Evolutionary conservation across 2,113 vertebrate species (phyloP), one percentile per base, ranked within the genome.

Genomic region (Elephas maximus): DNA sequence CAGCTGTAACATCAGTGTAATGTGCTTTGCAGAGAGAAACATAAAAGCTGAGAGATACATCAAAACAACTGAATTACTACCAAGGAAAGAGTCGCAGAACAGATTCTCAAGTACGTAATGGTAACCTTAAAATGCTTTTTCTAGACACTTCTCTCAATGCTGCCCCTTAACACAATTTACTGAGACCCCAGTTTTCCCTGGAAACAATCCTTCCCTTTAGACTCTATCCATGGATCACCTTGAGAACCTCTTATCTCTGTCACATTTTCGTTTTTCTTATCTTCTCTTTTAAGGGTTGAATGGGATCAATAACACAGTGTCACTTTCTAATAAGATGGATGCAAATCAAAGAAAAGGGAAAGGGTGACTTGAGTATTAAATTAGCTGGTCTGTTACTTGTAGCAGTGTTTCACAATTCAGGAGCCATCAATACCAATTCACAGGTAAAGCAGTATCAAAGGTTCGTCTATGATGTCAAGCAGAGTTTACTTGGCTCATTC

Each of bases 291-390:
- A 96, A 95, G 89, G 92, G 77, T 33, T 96, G 94, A 97, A 97
- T 94, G 88, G 63, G 97, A 98, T 98, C 97, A n/a, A 62, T 85
- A 97, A 96, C 78, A 69, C 71, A 86, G 91, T n/a, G 90, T 94
- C 96, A 97, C 78, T 92, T 97, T 97, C 96, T 97, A 98, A 98
- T 93, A 67, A 98, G 98, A 98, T 24, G 45, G 88, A 98, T 98
- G 93, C 77, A 95, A 97, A 93, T 97, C 96, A 97, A 1, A 63
- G 90, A 92, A 94, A 95, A 20, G 30, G 30, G 33, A 88, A 97
- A 96, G 48, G 17, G 90, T 92, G 96, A 41, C 82, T 89, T 80
- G 71, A 63, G 26, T 74, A 92, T 95, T 53, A 92, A 97, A 98
- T 51, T 23, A 17, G 93, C 45, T 0, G 24, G 67, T 77, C 67